Conservation (phyloP, 2,888 invertebrate species). For the Nyleta sp. region DNA sequence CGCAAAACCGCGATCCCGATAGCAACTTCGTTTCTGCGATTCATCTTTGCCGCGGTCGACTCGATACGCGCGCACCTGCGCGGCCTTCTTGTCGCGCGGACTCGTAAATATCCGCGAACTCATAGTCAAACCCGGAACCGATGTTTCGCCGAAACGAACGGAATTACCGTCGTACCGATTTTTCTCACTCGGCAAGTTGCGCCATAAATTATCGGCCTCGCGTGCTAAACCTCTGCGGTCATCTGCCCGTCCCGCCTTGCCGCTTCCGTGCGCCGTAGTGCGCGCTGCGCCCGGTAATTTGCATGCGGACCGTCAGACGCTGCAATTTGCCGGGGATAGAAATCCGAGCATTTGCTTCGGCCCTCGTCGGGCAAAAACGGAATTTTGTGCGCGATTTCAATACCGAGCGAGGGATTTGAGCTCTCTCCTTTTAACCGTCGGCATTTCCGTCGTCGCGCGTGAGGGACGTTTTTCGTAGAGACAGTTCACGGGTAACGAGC, state of each 20-base stretch:
- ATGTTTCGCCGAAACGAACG: slow-evolving; percentile 71
- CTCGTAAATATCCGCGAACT: slow-evolving; percentile 74
- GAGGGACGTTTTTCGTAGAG: slow-evolving; percentile 9
- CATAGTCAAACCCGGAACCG: slow-evolving; percentile 74
- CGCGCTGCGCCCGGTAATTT: no score
- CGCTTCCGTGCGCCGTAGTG: slow-evolving; percentile 21
- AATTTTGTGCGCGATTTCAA: slow-evolving; percentile 18
- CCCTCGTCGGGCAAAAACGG: no score
- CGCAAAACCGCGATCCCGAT: slow-evolving; percentile 40
- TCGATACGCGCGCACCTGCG: slow-evolving; percentile 39
- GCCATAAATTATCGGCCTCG: slow-evolving; percentile 76
- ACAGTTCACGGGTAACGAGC: slow-evolving; percentile 35
- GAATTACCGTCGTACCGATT: slow-evolving; percentile 77
- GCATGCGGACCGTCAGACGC: no score
- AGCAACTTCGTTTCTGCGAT: slow-evolving; percentile 51
- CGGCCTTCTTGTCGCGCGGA: slow-evolving; percentile 65
- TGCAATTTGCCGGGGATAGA: no score
- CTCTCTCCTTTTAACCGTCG: not conserved
- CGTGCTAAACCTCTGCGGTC: slow-evolving; percentile 47
- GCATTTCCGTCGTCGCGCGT: slow-evolving; percentile 23
- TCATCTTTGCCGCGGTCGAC: slow-evolving; percentile 53
- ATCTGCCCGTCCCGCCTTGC: slow-evolving; percentile 7
- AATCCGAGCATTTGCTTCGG: no score
- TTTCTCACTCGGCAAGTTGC: slow-evolving; percentile 81
- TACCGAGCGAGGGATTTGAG: slow-evolving; percentile 9